phyloP scores from a whole-genome alignment of 1,140 invertebrate species.

The Habropoda laboriosa region DNA sequence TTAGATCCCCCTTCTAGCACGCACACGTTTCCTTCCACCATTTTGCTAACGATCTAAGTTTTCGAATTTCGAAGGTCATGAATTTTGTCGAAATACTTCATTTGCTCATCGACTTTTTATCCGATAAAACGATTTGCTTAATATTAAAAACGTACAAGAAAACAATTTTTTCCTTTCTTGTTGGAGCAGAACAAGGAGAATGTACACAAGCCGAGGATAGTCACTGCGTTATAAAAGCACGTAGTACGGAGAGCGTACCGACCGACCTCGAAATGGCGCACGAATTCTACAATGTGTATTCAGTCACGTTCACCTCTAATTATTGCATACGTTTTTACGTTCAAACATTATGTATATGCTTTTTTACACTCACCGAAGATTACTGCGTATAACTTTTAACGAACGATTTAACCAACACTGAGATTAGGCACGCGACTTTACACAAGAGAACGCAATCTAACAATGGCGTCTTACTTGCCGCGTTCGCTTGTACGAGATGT shows the following conservation, averaged over 20 bases:
- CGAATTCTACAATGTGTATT: slow-evolving; percentile 9
- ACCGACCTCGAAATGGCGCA: slow-evolving; percentile 56
- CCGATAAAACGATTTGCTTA: background rate
- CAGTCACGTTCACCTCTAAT: background rate
- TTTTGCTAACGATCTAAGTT: slow-evolving; percentile 44
- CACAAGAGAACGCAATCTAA: slow-evolving; percentile 42
- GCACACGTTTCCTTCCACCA: slow-evolving; percentile 53
- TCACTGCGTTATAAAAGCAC: slow-evolving; percentile 34
- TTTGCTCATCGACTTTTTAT: no score
- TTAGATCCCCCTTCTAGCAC: slow-evolving; percentile 26
- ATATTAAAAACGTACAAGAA: background rate
- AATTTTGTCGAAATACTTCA: background rate
- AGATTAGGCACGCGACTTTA: background rate
- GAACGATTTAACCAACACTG: slow-evolving; percentile 11
- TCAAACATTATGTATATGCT: background rate
- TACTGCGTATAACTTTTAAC: background rate
- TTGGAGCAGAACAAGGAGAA: background rate
- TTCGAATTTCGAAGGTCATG: slow-evolving; percentile 41
- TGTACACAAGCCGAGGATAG: background rate
- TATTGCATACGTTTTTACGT: no score
- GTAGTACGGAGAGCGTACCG: slow-evolving; percentile 43
- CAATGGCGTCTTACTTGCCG: slow-evolving; percentile 58
- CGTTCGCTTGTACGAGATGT: slow-evolving; percentile 32
- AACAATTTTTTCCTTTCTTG: background rate
- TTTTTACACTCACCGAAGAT: background rate